These are phyloP conservation scores for Tuta absoluta DNA, from an alignment of 2,888 invertebrate genomes.

Conservation along the genomic window DNA sequence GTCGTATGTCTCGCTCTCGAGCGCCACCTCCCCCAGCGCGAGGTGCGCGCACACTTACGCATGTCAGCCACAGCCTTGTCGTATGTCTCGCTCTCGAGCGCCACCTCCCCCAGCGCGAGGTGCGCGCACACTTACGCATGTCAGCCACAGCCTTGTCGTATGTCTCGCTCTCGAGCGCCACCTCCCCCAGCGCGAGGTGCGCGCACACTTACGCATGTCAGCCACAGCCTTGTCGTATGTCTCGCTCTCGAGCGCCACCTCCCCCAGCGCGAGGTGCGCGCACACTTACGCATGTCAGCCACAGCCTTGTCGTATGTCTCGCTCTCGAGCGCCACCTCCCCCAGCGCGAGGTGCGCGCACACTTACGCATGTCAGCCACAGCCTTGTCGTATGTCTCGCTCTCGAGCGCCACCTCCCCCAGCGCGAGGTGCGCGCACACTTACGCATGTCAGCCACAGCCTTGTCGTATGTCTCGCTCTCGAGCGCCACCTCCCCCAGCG, in stretches of 20 bases:
- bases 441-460: conserved; percentile 89
- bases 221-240: conserved; percentile 91
- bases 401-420: conserved; percentile 96
- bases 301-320: conserved; percentile 93
- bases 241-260: conserved; percentile 95
- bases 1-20: conserved; percentile 94
- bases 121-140: too few species aligned
- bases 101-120: conserved; percentile 93
- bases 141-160: conserved; percentile 90
- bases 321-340: conserved; percentile 95
- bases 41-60: too few species aligned
- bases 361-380: too few species aligned
- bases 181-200: conserved; percentile 92
- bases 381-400: conserved; percentile 94
- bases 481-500: conserved; percentile 94
- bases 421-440: conserved; percentile 87
- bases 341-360: conserved; percentile 90
- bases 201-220: too few species aligned
- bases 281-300: too few species aligned
- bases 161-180: conserved; percentile 95
- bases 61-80: conserved; percentile 89
- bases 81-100: conserved; percentile 94
- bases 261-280: conserved; percentile 91
- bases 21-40: conserved; percentile 93
- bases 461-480: conserved; percentile 94